phyloP scores from a whole-genome alignment of 2,888 invertebrate species.

The Drosophila maculinotata region DNA sequence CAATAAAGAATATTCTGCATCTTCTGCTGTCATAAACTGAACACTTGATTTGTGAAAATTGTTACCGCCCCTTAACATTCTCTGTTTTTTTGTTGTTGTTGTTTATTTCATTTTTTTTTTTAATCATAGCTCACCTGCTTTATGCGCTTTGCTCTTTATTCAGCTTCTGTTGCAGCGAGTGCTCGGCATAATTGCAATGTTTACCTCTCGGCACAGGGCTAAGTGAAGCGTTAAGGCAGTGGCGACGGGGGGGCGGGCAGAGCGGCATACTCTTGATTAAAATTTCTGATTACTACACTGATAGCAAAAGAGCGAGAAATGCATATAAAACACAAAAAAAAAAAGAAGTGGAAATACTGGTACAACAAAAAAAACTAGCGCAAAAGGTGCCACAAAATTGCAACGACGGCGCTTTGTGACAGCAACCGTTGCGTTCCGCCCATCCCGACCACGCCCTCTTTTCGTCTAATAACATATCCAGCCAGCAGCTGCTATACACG shows the following conservation, averaged over 20 bases:
- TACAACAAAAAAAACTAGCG: constrained; percentile 30
- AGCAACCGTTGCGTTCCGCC: constrained; percentile 31
- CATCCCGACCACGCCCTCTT: constrained; percentile 29
- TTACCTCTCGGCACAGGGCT: constrained; percentile 68
- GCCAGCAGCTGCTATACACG: constrained; percentile 46
- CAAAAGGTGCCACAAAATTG: constrained; percentile 75
- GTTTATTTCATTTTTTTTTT: constrained; percentile 38
- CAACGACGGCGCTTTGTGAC: constrained; percentile 76
- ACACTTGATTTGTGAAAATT: constrained; percentile 71
- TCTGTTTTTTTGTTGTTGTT: constrained; percentile 7
- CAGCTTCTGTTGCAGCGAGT: constrained; percentile 44
- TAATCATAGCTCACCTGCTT: constrained; percentile 71
- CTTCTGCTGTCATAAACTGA: constrained; percentile 56
- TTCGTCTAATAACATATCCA: constrained; percentile 73
- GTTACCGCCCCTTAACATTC: constrained; percentile 34
- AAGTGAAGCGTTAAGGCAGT: constrained; percentile 76
- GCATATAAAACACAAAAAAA: constrained; percentile 50
- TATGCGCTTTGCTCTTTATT: constrained; percentile 58
- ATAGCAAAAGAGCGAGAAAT: constrained; percentile 66
- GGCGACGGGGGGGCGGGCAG: constrained; percentile 13
- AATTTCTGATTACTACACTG: constrained; percentile 79
- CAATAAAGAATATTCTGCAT: constrained; percentile 16
- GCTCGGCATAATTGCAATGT: constrained; percentile 76
- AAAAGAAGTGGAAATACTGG: constrained; percentile 6
- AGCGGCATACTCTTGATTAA: constrained; percentile 70